Base-by-base conservation (phyloP, 2,797 vertebrate species). In the Gallirallus australis region DNA sequence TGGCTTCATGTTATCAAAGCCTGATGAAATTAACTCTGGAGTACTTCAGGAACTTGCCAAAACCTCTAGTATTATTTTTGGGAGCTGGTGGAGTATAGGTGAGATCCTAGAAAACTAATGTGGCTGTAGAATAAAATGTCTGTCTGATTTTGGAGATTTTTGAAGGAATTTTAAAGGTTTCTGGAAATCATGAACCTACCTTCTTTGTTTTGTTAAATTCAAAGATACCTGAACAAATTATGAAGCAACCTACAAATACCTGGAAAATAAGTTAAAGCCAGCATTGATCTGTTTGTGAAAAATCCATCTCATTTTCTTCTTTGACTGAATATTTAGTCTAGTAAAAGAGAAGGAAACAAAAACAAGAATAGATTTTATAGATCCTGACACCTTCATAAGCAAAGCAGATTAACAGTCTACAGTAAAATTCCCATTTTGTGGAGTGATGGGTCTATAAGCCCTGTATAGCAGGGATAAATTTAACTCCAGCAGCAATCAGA, bases 321-420 rank as follows among this genome's bases (percentile, higher is more conserved):
- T 90, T 40, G 61, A 82, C 18, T 12, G 56, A 78, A 42, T 68
- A 90, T 89, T 89, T 90, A 42, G 59, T 48, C 48, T 71, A 79
- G 25, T 52, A 77, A 71, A 86, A 86, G 73, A 63, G 30, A 86
- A 52, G 78, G 37, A 71, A 92, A 37, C 37, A 37, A 92, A 89
- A 53, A 71, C 91, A 92, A 89, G 75, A 79, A 68, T 79, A 86
- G 66, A 71, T 53, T 37, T 48, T 95, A 90, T 84, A 61, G 81
- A 92, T 81, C 40, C 90, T 56, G 40, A 77, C 45, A 45, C 64
- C 25, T 45, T 93, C 66, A 64, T 68, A 92, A 86, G 27, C n/a
- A 81, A 75, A 75, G 57, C 66, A 78, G 61, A 89, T 94, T 78
- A 92, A 86, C 10, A 56, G 42, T 73, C 77, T 52, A 13, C 9